phyloP scores from a whole-genome alignment of 2,113 vertebrate genomes.

The Peromyscus polionotus region DNA sequence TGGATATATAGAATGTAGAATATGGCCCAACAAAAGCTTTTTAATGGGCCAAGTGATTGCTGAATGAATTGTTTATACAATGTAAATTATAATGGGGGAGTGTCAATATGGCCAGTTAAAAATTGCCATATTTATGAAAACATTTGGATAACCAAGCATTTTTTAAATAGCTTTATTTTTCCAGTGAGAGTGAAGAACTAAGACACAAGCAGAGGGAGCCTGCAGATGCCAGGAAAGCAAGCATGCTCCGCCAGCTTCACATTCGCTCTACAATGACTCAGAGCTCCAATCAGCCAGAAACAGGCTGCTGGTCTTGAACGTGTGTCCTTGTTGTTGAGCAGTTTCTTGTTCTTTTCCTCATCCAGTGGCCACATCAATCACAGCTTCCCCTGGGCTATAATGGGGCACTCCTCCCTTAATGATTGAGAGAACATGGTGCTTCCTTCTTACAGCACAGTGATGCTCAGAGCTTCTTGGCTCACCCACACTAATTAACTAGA shows the following conservation, averaged over 20 bases:
- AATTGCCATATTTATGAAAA: slow-evolving; percentile 34
- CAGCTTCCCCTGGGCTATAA: not conserved
- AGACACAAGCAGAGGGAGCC: not conserved
- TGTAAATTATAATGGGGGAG: not conserved
- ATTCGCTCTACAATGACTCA: not conserved
- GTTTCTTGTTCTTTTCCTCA: slow-evolving; percentile 14
- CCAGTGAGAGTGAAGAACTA: not conserved
- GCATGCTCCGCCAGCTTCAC: not conserved
- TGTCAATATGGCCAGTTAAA: not conserved
- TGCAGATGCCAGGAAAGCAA: slow-evolving; percentile 20
- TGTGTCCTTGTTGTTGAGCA: not conserved
- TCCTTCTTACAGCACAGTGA: not conserved
- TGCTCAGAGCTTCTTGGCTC: slow-evolving; percentile 2
- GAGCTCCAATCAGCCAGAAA: not conserved
- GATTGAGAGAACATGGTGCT: not conserved
- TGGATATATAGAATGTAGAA: not conserved
- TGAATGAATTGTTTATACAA: not conserved
- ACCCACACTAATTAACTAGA: slow-evolving; percentile 2
- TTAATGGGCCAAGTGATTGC: not conserved
- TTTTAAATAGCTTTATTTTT: slow-evolving; percentile 39
- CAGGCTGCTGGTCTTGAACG: not conserved
- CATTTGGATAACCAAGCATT: not conserved
- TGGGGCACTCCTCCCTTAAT: not conserved
- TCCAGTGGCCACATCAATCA: not conserved
- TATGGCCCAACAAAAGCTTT: not conserved